Evolutionary conservation across 2,113 vertebrate species (phyloP).

Genomic region (Phrynosoma blainvillii): DNA sequence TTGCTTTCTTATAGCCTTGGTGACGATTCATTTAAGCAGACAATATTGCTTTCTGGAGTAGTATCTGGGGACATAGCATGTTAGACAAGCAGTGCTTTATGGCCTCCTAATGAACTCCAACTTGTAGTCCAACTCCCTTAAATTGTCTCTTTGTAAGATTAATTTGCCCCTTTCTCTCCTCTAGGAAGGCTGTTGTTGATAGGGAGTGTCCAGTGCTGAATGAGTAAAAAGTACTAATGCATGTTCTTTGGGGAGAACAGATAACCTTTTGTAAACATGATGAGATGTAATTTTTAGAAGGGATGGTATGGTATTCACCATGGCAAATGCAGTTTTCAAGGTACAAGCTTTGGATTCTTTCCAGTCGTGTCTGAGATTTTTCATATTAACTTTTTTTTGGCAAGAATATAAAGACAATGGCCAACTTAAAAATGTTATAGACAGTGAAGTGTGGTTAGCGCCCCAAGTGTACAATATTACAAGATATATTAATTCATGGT

Average conservation of each 20-base stretch:
- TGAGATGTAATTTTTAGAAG: slow-evolving; percentile 76
- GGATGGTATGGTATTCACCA: slow-evolving; percentile 75
- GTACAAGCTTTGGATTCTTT: not conserved
- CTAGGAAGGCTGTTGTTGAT: slow-evolving; percentile 86
- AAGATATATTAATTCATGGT: not conserved
- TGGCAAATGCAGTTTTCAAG: slow-evolving; percentile 36
- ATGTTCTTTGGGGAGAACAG: slow-evolving; percentile 78
- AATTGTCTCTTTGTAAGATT: slow-evolving; percentile 84
- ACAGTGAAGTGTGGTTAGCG: not conserved
- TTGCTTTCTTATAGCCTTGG: fast-evolving
- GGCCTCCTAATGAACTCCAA: slow-evolving; percentile 86
- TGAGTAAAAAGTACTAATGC: slow-evolving; percentile 91
- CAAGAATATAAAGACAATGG: not conserved
- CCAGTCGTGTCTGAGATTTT: not conserved
- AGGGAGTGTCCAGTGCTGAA: slow-evolving; percentile 88
- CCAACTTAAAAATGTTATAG: not conserved
- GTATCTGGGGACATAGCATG: slow-evolving; percentile 65
- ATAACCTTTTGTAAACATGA: slow-evolving; percentile 88
- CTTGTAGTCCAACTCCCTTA: slow-evolving; percentile 79
- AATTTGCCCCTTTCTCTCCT: slow-evolving; percentile 77
- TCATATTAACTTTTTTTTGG: not conserved
- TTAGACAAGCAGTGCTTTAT: slow-evolving; percentile 76
- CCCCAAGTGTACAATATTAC: fast-evolving
- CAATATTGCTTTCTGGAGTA: slow-evolving; percentile 48
- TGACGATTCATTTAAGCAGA: slow-evolving; percentile 48